These are phyloP conservation scores for Rhynchotus rufescens DNA, from an alignment of 2,797 vertebrate genomes.

Conservation along the genomic window DNA sequence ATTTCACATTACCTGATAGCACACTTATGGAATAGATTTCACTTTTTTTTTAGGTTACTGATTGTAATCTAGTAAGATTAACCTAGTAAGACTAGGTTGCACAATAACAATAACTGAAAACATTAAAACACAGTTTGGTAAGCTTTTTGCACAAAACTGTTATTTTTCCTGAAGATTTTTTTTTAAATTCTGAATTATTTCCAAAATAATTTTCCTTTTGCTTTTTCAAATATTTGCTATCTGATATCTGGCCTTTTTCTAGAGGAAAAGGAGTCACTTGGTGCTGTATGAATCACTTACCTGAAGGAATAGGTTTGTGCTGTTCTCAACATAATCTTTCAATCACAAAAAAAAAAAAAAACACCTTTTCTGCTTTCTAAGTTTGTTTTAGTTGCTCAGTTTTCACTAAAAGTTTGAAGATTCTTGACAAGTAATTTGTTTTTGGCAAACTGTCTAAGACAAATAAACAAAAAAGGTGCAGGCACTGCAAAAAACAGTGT, in stretches of 20 bases:
- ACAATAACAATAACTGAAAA: not conserved
- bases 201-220: not conserved
- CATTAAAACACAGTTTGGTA: not conserved
- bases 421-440: not conserved
- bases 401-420: slow-evolving; percentile 21
- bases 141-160: not conserved
- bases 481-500: not conserved
- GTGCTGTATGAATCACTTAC: not conserved
- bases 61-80: not conserved
- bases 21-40: not conserved
- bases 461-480: not conserved
- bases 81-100: not conserved
- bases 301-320: slow-evolving; percentile 13
- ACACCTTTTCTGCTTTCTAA: not conserved
- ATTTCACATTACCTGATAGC: not conserved
- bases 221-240: not conserved
- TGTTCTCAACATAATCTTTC: slow-evolving; percentile 22
- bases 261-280: not conserved
- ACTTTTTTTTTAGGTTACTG: not conserved
- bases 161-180: not conserved
- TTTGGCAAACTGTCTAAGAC: not conserved
- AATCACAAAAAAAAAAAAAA: not conserved
- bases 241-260: slow-evolving; percentile 20
- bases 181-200: not conserved
- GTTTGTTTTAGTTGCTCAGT: not conserved